These are phyloP conservation scores for Calosoma granatense DNA, from an alignment of 1,140 invertebrate genomes.

Conservation along the genomic window DNA sequence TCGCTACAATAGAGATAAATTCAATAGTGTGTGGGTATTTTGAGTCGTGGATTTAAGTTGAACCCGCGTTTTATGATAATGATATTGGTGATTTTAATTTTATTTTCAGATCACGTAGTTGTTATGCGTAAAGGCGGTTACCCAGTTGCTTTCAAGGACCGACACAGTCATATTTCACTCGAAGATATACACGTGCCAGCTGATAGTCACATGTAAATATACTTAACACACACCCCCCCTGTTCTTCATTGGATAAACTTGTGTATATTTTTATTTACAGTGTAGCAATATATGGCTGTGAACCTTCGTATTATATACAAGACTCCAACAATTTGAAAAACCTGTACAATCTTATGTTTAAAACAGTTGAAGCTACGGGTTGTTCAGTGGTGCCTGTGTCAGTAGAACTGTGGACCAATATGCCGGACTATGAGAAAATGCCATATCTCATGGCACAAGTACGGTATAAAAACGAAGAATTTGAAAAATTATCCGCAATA, in stretches of 20 bases:
- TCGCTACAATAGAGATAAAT: no score
- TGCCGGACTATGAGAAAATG: slow-evolving; percentile 38
- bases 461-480: neutral
- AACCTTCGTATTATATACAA: slow-evolving; percentile 28
- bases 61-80: no score
- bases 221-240: no score
- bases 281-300: slow-evolving; percentile 33
- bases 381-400: slow-evolving; percentile 34
- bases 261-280: no score
- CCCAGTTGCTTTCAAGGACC: slow-evolving; percentile 30
- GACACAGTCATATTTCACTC: slow-evolving; percentile 23
- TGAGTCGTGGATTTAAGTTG: no score
- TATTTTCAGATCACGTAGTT: slow-evolving; percentile 40
- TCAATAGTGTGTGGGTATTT: no score
- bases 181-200: slow-evolving; percentile 33
- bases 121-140: slow-evolving; percentile 41
- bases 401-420: slow-evolving; percentile 29
- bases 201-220: slow-evolving; percentile 38
- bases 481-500: slow-evolving; percentile 6
- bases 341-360: slow-evolving; percentile 26
- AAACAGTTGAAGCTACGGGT: slow-evolving; percentile 33
- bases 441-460: slow-evolving; percentile 39
- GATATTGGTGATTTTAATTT: no score
- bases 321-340: slow-evolving; percentile 33
- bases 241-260: no score